Evolutionary conservation across 2,113 vertebrate genomes (phyloP).

Genomic region (Pelecanus crispus): DNA sequence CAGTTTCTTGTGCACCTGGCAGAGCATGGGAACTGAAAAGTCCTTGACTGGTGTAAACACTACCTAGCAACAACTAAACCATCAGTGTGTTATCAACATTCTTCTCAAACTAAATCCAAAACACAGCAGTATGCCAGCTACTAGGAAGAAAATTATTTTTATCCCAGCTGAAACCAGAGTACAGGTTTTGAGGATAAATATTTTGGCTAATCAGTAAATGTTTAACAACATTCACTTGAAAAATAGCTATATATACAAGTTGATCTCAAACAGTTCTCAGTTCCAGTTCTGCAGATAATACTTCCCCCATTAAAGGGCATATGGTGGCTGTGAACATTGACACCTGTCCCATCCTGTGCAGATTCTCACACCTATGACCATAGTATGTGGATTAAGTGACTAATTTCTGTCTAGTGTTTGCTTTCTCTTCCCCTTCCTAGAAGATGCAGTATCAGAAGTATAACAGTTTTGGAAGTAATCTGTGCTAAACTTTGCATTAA

Average conservation of each 20-base stretch:
- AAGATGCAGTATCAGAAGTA: neutral
- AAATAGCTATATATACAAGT: neutral
- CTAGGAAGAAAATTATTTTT: too few species aligned
- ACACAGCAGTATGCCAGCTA: too few species aligned
- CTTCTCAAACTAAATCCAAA: too few species aligned
- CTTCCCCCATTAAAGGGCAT: neutral
- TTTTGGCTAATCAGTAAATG: neutral
- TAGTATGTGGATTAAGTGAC: neutral
- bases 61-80: too few species aligned
- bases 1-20: too few species aligned
- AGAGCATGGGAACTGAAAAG: too few species aligned
- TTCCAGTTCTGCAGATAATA: neutral
- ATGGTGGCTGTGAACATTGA: neutral
- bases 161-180: too few species aligned
- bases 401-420: neutral
- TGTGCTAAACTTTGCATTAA: neutral
- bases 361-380: neutral
- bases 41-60: too few species aligned
- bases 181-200: neutral
- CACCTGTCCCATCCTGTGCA: neutral
- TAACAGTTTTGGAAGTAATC: neutral
- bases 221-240: neutral
- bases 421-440: neutral
- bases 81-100: too few species aligned
- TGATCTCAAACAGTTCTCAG: neutral